These are phyloP conservation scores for Ascidia mentula DNA, from an alignment of 23 tunicate genomes.

Conservation along the genomic window DNA sequence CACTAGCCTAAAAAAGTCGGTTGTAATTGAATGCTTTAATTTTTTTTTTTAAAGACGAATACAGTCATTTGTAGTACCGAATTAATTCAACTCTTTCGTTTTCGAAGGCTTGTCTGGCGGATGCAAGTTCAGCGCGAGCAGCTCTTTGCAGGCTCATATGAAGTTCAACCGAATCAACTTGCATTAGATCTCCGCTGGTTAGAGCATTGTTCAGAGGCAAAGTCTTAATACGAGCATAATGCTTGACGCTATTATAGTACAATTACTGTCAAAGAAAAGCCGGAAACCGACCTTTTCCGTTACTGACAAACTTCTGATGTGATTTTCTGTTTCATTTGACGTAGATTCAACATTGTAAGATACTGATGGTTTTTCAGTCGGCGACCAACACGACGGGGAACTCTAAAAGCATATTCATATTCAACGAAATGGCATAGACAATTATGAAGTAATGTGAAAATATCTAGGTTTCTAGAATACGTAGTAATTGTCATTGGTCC, in stretches of 20 bases:
- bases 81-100: slow-evolving; percentile 32
- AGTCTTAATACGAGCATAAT: too few relatives aligned
- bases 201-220: slow-evolving; percentile 21
- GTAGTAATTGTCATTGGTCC: too few relatives aligned
- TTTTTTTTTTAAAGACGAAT: not conserved
- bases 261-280: not conserved
- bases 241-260: too few relatives aligned
- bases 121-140: slow-evolving; percentile 45
- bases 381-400: slow-evolving; percentile 46
- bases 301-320: not conserved
- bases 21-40: not conserved
- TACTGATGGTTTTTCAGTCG: slow-evolving; percentile 35
- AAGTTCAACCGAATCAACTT: slow-evolving; percentile 22
- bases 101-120: slow-evolving; percentile 49
- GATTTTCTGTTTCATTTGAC: not conserved
- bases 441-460: too few relatives aligned
- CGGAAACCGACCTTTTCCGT: not conserved
- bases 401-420: too few relatives aligned
- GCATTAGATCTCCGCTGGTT: not conserved
- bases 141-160: slow-evolving; percentile 31
- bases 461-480: too few relatives aligned
- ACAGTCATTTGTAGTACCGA: not conserved
- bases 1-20: not conserved
- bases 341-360: slow-evolving; percentile 9
- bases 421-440: too few relatives aligned